Evolutionary conservation across 2,888 invertebrate species (phyloP).

Genomic region (Hirtodrosophila cameraria): DNA sequence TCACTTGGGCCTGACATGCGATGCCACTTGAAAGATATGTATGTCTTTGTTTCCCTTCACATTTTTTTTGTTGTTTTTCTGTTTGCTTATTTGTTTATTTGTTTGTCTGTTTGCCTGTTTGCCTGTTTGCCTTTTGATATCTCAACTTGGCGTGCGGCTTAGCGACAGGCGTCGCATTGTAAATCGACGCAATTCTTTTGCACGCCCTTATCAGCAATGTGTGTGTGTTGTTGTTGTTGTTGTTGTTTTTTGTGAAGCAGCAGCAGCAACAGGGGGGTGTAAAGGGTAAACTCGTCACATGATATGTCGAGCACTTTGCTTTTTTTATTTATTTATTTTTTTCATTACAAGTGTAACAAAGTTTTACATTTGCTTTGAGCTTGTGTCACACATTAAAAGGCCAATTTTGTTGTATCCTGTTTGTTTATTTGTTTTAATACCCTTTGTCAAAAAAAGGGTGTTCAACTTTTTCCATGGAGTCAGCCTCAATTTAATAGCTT

Average conservation of each 20-base stretch:
- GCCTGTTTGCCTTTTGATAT: slow-evolving; percentile 71
- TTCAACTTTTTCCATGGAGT: no score
- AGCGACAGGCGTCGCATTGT: slow-evolving; percentile 70
- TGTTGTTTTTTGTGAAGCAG: no score
- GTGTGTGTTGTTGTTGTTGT: background rate
- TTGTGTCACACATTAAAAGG: slow-evolving; percentile 63
- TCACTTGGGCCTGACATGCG: slow-evolving; percentile 72
- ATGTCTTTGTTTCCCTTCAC: slow-evolving; percentile 72
- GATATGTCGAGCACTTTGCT: slow-evolving; percentile 54
- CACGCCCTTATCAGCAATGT: slow-evolving; percentile 52
- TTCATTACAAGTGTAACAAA: slow-evolving; percentile 78
- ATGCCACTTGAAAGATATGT: slow-evolving; percentile 78
- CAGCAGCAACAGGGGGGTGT: background rate
- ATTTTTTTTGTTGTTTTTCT: slow-evolving; percentile 31
- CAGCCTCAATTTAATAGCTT: no score
- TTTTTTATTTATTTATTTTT: slow-evolving; percentile 75
- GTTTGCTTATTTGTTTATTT: slow-evolving; percentile 59
- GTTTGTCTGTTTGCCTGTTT: slow-evolving; percentile 56
- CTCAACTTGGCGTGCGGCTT: slow-evolving; percentile 76
- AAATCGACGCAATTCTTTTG: slow-evolving; percentile 71
- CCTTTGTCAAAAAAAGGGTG: background rate
- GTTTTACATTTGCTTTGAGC: slow-evolving; percentile 76
- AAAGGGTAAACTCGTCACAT: slow-evolving; percentile 44
- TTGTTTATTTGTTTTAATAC: slow-evolving; percentile 18
- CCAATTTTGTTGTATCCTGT: slow-evolving; percentile 23